A percentile compares a stretch with the other conserved stretches of the same genome.
phyloP scores from a whole-genome alignment of 2,888 invertebrate species.

The Blastobasis adustella region DNA sequence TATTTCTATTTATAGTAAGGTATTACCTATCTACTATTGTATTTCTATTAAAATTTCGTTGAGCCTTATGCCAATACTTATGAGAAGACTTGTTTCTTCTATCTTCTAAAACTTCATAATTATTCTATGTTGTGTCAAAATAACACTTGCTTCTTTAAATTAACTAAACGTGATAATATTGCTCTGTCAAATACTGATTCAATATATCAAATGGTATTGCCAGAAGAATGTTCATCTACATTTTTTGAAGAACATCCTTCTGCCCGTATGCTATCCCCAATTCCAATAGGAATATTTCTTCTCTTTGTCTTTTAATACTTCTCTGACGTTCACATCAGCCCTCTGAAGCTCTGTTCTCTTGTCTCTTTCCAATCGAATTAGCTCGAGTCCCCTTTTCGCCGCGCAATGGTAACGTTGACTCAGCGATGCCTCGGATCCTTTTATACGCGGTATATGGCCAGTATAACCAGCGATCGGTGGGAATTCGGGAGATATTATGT shows the following conservation, averaged over 20 bases:
- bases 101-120: not conserved
- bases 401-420: slow-evolving; percentile 81
- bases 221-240: slow-evolving; percentile 65
- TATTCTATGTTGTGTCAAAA: not conserved
- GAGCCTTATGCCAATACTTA: no score
- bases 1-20: not conserved
- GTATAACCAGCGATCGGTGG: slow-evolving; percentile 85
- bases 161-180: not conserved
- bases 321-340: slow-evolving; percentile 49
- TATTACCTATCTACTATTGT: no score
- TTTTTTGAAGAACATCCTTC: slow-evolving; percentile 71
- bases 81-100: not conserved
- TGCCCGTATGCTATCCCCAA: slow-evolving; percentile 73
- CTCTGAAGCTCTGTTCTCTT: slow-evolving; percentile 56
- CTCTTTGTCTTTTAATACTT: slow-evolving; percentile 53
- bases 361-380: slow-evolving; percentile 73
- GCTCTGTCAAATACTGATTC: slow-evolving; percentile 15
- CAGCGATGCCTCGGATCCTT: slow-evolving; percentile 79
- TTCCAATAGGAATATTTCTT: slow-evolving; percentile 66
- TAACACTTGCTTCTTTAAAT: not conserved
- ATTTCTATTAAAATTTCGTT: no score
- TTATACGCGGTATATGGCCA: slow-evolving; percentile 81
- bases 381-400: slow-evolving; percentile 77
- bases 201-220: not conserved
- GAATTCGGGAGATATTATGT: slow-evolving; percentile 78